Base-by-base conservation (phyloP, 2,113 vertebrate genomes). In the Heterotilapia buettikoferi region DNA sequence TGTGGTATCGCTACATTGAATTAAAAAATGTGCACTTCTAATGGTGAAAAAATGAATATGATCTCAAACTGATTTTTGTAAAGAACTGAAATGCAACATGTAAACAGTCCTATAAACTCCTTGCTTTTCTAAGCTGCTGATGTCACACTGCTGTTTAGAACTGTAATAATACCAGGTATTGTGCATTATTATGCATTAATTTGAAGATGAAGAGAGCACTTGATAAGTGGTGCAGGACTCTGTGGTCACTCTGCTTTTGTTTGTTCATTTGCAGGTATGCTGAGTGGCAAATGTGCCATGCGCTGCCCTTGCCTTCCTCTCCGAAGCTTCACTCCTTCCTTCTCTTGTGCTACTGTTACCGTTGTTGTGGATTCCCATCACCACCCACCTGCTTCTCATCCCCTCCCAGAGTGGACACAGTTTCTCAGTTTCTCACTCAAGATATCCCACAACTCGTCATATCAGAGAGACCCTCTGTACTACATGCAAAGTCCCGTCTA, bases 221-320 rank as follows among this genome's bases (percentile, higher is more conserved):
- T 12, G n/a, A 78, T 31, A 50, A 13, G 9, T 7, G 24, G 12
- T 29, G 24, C 24, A 47, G 43, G 14, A 76, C 24, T 31, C 43
- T 50, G 14, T 19, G 16, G 14, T 50, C 71, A 47, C 71, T 73
- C 8, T 29, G 71, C 43, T 4, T 73, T 63, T 88, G 38, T 57
- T 50, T 43, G 56, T 71, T n/a, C 29, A 36, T 71, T 6, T 86
- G 26, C 90, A 96, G 96, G 96, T 97, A n/a, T 97, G 96, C 93
- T 97, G 95, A 97, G 93, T 21, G 59, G 29, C 56, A 33, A 53
- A 16, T 45, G 21, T 18, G 21, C 21, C 11, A 24, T 0, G 4
- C 12, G 38, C 33, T 1, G 7, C 45, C 53, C 59, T 45, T 7
- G 8, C 53, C 57, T 56, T 52, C 47, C 61, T 68, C 7, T 43